These are phyloP conservation scores for Scomberomorus guttatus DNA, from an alignment of 2,797 vertebrate species.

Conservation along the genomic window DNA sequence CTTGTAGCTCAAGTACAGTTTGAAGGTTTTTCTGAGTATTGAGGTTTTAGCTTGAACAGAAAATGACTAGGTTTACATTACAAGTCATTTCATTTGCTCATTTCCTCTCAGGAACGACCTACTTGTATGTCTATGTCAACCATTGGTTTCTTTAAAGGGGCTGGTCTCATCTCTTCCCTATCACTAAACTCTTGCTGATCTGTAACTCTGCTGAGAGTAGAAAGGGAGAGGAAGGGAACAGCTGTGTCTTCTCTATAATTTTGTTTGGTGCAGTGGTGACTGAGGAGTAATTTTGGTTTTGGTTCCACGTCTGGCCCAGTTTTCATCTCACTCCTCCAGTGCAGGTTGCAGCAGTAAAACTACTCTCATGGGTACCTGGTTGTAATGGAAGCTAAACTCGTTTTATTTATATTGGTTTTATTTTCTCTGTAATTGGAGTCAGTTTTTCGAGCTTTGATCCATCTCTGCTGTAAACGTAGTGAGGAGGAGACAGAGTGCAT, in stretches of 20 bases:
- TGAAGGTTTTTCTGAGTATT: conserved; percentile 45
- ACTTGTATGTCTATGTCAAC: conserved; percentile 47
- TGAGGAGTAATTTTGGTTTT: conserved; percentile 75
- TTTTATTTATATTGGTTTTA: conserved; percentile 30
- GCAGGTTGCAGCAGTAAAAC: conserved; percentile 59
- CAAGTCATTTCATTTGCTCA: conserved; percentile 47
- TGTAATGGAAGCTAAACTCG: conserved; percentile 21
- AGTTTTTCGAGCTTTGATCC: conserved; percentile 15
- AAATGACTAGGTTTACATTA: conserved; percentile 65
- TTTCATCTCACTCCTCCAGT: conserved; percentile 40
- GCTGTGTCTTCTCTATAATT: conserved; percentile 76
- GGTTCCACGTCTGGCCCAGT: conserved; percentile 60
- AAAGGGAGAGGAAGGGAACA: conserved; percentile 66
- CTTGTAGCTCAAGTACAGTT: conserved; percentile 31
- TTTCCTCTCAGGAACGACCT: conserved; percentile 52
- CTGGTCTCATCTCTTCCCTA: conserved; percentile 49
- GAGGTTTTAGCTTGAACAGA: conserved; percentile 55
- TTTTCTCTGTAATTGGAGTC: conserved; percentile 27
- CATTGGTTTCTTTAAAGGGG: conserved; percentile 48
- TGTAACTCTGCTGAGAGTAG: conserved; percentile 52
- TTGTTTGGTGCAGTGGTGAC: conserved; percentile 58
- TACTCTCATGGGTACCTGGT: conserved; percentile 34
- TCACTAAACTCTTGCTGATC: conserved; percentile 64
- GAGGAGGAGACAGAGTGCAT: conserved; percentile 1
- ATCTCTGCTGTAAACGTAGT: conserved; percentile 25